Evolutionary conservation across 2,113 vertebrate genomes (phyloP).

Genomic region (Gymnocephalus cernua): DNA sequence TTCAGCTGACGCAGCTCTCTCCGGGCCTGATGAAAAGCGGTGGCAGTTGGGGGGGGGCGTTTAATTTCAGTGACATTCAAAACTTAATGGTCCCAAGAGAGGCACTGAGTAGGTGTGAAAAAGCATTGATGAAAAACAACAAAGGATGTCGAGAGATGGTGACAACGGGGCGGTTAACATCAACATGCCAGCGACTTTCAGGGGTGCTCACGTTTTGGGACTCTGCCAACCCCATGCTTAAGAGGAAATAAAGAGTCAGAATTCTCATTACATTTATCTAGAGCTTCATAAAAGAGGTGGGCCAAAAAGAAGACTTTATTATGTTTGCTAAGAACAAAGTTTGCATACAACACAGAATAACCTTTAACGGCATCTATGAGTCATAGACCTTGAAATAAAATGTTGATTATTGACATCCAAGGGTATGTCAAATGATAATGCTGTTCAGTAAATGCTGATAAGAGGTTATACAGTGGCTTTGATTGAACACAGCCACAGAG

Average conservation of each 20-base stretch:
- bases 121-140: slow-evolving; percentile 38
- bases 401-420: background rate
- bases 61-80: slow-evolving; percentile 74
- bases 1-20: slow-evolving; percentile 97
- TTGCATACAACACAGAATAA: background rate
- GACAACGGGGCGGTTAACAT: background rate
- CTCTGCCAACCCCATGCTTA: background rate
- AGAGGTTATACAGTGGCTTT: background rate
- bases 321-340: slow-evolving; percentile 19
- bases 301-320: background rate
- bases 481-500: background rate
- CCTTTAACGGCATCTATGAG: background rate
- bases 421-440: background rate
- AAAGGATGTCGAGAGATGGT: background rate
- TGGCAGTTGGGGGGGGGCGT: slow-evolving; percentile 82
- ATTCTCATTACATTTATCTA: background rate
- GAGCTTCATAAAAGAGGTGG: background rate
- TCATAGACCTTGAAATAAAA: slow-evolving; percentile 40
- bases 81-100: slow-evolving; percentile 67
- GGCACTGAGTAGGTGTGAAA: slow-evolving; percentile 35
- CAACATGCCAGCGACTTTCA: background rate
- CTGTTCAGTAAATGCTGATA: background rate
- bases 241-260: background rate
- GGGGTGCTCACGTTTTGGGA: background rate
- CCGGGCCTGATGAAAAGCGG: slow-evolving; percentile 89